Conservation (phyloP, 2,113 vertebrate genomes). For the Petrocephalus zakoni region DNA sequence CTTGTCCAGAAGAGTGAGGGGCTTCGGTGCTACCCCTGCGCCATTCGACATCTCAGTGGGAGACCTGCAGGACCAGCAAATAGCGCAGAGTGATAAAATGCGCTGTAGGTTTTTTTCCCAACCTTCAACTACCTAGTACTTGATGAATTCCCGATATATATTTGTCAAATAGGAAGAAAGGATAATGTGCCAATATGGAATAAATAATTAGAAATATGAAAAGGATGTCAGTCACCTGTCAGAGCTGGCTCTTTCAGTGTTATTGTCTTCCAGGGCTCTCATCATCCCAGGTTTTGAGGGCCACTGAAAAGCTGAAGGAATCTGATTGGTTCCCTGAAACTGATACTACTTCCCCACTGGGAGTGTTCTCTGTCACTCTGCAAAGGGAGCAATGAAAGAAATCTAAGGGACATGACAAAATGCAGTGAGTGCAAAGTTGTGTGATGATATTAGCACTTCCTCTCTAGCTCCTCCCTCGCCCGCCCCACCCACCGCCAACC, state of each 20-base stretch:
- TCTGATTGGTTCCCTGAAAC: background rate
- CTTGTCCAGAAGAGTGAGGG: slow-evolving; percentile 48
- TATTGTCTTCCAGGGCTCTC: slow-evolving; percentile 27
- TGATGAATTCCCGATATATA: background rate
- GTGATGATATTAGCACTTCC: slow-evolving; percentile 6
- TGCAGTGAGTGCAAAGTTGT: background rate
- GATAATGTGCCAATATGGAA: background rate
- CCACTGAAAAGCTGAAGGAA: background rate
- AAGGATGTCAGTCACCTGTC: slow-evolving; percentile 25
- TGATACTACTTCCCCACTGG: slow-evolving; percentile 4
- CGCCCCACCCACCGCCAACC: background rate
- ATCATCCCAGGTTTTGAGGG: slow-evolving; percentile 24
- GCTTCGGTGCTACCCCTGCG: slow-evolving; percentile 11
- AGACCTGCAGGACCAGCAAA: slow-evolving; percentile 16
- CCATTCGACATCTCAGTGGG: slow-evolving; percentile 27
- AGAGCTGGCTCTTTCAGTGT: background rate
- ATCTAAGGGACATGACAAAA: background rate
- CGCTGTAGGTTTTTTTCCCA: background rate
- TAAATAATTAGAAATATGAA: background rate
- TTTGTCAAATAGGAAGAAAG: background rate
- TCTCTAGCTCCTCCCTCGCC: background rate
- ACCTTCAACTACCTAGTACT: background rate
- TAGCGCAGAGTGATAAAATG: background rate
- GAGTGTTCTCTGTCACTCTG: background rate
- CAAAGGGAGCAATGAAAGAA: background rate